Conservation (phyloP, 2,113 vertebrate species). For the Eubucco bourcierii region DNA sequence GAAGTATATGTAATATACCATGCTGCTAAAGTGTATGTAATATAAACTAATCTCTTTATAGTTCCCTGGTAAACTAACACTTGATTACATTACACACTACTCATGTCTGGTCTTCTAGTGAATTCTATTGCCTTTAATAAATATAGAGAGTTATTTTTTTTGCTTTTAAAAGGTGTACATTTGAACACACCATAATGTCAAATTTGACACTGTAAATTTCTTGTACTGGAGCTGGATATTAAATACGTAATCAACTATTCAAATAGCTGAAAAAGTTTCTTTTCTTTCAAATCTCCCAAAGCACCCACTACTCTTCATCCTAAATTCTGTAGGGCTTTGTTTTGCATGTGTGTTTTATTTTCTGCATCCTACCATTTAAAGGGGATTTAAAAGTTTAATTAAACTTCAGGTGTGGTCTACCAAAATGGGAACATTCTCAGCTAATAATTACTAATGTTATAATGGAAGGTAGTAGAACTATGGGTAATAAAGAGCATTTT, state of each 20-base stretch:
- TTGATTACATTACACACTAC: not conserved
- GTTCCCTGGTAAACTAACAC: not conserved
- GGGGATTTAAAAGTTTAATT: conserved; percentile 50
- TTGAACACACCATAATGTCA: not conserved
- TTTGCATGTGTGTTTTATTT: not conserved
- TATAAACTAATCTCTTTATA: not conserved
- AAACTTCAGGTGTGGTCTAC: conserved; percentile 46
- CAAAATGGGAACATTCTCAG: conserved; percentile 47
- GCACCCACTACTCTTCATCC: conserved; percentile 8
- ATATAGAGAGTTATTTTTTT: not conserved
- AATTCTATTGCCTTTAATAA: not conserved
- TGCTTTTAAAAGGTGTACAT: not conserved
- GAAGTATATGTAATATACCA: not conserved
- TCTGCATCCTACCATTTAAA: not conserved
- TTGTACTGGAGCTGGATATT: not conserved
- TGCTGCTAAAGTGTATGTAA: not conserved
- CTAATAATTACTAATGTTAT: conserved; percentile 29
- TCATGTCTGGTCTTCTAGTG: not conserved
- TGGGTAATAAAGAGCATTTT: not conserved
- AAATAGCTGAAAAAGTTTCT: not conserved
- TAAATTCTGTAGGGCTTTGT: not conserved
- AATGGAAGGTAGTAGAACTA: conserved; percentile 38
- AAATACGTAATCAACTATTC: conserved; percentile 13
- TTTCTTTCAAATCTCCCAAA: conserved; percentile 48
- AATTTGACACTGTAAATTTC: not conserved